Base-by-base conservation (phyloP, 2,797 vertebrate genomes). In the Muscicapa comitata region DNA sequence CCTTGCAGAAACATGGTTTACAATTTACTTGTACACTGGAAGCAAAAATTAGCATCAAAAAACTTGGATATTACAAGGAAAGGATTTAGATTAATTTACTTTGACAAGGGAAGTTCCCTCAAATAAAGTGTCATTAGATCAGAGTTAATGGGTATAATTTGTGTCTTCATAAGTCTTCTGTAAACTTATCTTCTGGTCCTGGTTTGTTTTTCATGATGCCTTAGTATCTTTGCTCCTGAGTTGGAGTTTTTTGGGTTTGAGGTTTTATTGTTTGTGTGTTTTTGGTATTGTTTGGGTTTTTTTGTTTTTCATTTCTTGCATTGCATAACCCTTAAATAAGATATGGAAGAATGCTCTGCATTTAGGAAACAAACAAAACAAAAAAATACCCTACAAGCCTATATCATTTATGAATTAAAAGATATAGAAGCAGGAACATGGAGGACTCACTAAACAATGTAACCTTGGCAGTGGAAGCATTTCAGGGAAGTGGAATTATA, bases 351-450 rank as follows among this genome's bases (percentile, higher is more conserved):
- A 59, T 35, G 3, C 55, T 79, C 16, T 75, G 12, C 16, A 28
- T 80, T 71, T 63, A 55, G 23, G 35, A 76, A 74, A 71, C 4
- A 73, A 87, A 28, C 6, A 40, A 59, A 68, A 25, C 9, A 23
- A 42, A 33, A 35, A 28, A 55, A 6, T 6, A 0, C 6, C 16
- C 7, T 28, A 38, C 0, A 0, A 17, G 5, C 40, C 58, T 2
- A 19, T 81, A 68, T 86, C 31, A 18, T 72, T 61, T 78, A n/a
- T 20, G 5, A 54, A 61, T 45, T 45, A 54, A 85, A 84, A 75
- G 28, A 87, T 93, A 75, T 7, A 57, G 6, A 10, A 74, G 6
- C 12, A 47, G 38, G 43, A 77, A 3, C 5, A 43, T 25, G 16
- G 19, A 74, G 11, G 40, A 42, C 24, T 54, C 38, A 19, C 15